Conservation (phyloP, 2,797 vertebrate species). For the Manis pentadactyla region DNA sequence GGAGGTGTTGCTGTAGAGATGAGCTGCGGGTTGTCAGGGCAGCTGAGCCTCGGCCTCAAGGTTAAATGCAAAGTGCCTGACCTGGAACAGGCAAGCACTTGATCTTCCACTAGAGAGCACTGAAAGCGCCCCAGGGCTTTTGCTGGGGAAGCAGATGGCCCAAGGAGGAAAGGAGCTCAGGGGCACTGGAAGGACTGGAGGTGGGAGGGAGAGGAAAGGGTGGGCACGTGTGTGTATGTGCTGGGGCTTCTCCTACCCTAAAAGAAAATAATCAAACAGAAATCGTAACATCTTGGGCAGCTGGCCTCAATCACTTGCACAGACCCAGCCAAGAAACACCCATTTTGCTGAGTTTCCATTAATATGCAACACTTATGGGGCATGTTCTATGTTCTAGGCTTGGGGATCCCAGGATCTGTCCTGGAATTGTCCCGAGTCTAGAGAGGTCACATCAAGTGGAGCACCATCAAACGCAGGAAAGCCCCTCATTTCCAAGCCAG, state of each 20-base stretch:
- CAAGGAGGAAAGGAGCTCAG: background rate
- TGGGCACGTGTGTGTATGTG: too few relatives aligned
- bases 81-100: conserved; percentile 39
- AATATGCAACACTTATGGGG: background rate
- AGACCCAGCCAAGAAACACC: background rate
- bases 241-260: background rate
- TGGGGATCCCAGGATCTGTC: background rate
- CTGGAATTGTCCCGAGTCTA: background rate
- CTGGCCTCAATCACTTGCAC: background rate
- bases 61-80: conserved; percentile 62
- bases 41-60: conserved; percentile 34
- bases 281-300: background rate
- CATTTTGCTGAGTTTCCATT: background rate
- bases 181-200: background rate
- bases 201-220: background rate
- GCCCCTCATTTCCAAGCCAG: background rate
- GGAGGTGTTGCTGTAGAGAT: conserved; percentile 51
- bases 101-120: conserved; percentile 1
- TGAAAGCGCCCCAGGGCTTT: background rate
- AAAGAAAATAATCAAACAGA: background rate
- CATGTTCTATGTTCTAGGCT: background rate
- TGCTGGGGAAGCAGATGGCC: background rate
- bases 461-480: background rate
- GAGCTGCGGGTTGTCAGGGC: background rate
- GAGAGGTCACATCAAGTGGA: background rate